A percentile compares a stretch with the other conserved stretches of the same genome.
Conservation (phyloP, 2,797 vertebrate genomes). For the Periparus ater region DNA sequence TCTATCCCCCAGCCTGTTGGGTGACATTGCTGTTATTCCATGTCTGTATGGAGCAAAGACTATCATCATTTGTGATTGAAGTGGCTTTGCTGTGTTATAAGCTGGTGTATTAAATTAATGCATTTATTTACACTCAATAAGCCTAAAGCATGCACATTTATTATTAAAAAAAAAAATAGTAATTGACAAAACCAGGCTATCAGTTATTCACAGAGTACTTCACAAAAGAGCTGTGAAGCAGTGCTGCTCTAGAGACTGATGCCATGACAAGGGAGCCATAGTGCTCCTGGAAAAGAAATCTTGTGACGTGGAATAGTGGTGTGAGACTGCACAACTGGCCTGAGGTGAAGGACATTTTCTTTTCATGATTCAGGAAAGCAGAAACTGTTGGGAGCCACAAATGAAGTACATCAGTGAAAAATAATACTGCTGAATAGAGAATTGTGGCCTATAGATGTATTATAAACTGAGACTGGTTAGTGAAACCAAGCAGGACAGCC, state of each 20-base stretch:
- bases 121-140: not conserved
- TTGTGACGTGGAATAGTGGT: fast-evolving
- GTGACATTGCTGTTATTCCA: not conserved
- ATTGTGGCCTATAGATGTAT: not conserved
- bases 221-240: not conserved
- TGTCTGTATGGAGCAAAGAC: not conserved
- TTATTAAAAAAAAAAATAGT: not conserved
- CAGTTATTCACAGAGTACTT: not conserved
- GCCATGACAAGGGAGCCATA: fast-evolving
- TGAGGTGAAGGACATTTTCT: not conserved
- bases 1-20: not conserved
- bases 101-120: not conserved
- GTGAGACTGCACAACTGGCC: not conserved
- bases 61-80: not conserved
- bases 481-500: not conserved
- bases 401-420: not conserved
- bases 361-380: not conserved
- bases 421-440: not conserved
- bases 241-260: not conserved
- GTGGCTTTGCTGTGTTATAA: not conserved
- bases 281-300: not conserved
- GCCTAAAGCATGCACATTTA: not conserved
- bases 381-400: not conserved
- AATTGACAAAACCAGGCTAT: not conserved
- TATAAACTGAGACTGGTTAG: not conserved